Conservation (phyloP, 2,797 vertebrate species). For the Malurus splendens region DNA sequence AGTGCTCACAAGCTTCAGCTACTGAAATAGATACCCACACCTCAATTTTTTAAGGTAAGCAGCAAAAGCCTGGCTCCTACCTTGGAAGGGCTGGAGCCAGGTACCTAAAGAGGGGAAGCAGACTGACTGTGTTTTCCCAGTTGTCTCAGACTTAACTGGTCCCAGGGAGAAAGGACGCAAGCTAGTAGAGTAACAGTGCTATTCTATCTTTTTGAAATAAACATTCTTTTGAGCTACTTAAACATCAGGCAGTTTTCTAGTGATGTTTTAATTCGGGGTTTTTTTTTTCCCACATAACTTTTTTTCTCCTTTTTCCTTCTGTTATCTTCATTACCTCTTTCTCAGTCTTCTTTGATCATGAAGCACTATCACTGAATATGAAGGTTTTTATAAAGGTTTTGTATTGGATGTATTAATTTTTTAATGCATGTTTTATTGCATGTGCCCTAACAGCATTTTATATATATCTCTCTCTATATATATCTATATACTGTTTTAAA, state of each 20-base stretch:
- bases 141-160: rapidly evolving
- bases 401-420: background rate
- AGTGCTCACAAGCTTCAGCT: background rate
- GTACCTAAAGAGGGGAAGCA: background rate
- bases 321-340: background rate
- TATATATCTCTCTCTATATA: background rate
- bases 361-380: background rate
- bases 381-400: background rate
- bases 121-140: background rate
- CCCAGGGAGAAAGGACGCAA: background rate
- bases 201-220: background rate
- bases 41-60: background rate
- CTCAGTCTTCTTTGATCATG: background rate
- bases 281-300: background rate
- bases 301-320: background rate
- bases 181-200: background rate
- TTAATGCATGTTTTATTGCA: background rate
- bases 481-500: background rate
- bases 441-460: background rate
- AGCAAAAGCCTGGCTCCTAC: background rate
- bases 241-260: background rate
- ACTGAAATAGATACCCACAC: background rate
- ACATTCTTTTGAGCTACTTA: background rate
- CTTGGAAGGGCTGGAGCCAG: background rate
- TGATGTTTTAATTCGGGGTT: rapidly evolving